Percentiles rank a stretch among this genome's conserved stretches.
phyloP scores from a whole-genome alignment of 2,888 invertebrate genomes.

The Limnephilus lunatus region DNA sequence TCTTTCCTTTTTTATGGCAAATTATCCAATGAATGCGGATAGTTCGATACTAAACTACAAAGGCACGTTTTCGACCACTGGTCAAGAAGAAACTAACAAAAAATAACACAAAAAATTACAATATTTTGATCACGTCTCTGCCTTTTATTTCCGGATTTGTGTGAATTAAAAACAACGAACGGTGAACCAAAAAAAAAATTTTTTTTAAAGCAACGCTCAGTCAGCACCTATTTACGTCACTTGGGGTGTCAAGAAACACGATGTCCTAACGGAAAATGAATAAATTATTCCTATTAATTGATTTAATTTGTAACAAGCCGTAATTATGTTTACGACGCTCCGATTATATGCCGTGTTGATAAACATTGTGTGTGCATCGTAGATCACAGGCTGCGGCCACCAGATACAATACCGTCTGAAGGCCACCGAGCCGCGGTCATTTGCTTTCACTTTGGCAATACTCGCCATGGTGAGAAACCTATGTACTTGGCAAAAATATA shows the following conservation, averaged over 20 bases:
- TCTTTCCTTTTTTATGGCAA: background rate
- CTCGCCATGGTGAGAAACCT: background rate
- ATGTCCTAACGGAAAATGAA: background rate
- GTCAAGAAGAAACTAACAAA: no score
- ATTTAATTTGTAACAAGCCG: background rate
- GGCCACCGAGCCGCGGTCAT: background rate
- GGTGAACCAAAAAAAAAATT: background rate
- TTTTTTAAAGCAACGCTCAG: background rate
- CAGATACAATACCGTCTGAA: constrained; percentile 1
- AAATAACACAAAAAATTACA: background rate
- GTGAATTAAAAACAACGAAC: background rate
- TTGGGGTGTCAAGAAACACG: background rate
- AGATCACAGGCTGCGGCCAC: background rate
- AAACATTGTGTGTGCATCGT: constrained; percentile 15
- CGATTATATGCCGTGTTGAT: background rate
- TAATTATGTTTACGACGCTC: background rate
- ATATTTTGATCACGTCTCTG: background rate
- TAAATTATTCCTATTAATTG: background rate
- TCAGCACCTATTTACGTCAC: no score
- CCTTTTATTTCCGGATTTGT: background rate
- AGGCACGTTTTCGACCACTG: no score
- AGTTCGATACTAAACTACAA: background rate
- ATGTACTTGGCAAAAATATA: background rate
- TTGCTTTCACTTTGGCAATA: constrained; percentile 25
- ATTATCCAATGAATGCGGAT: background rate